These are phyloP conservation scores for Heliothis subflexa DNA, from an alignment of 1,140 invertebrate genomes.

Conservation along the genomic window DNA sequence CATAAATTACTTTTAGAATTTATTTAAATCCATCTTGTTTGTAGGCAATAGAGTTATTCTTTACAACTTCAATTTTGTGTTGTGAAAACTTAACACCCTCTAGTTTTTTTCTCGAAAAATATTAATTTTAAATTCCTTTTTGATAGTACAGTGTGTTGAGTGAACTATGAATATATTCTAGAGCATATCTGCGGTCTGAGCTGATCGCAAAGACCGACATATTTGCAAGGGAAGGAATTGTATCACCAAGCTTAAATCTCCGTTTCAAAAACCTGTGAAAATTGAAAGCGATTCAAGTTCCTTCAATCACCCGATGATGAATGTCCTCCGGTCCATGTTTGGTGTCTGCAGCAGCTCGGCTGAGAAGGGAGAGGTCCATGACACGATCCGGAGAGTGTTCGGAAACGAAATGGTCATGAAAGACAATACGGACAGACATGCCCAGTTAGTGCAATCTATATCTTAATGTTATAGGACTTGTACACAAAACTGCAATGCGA, in stretches of 20 bases:
- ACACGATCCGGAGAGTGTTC: slow-evolving; percentile 71
- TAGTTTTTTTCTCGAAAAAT: not conserved
- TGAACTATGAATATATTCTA: not conserved
- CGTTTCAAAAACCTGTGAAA: no score
- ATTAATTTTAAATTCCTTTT: not conserved
- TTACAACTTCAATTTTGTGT: not conserved
- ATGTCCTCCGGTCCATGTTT: slow-evolving; percentile 78
- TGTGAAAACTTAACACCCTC: not conserved
- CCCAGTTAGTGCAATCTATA: slow-evolving; percentile 62
- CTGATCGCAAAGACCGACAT: not conserved
- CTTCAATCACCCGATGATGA: slow-evolving; percentile 65
- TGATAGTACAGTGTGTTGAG: not conserved
- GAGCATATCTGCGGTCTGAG: not conserved
- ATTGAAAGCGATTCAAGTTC: no score
- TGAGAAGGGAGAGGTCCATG: slow-evolving; percentile 78
- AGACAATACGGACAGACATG: slow-evolving; percentile 72
- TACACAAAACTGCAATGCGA: no score
- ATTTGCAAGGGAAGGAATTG: no score
- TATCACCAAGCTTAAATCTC: no score
- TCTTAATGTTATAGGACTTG: not conserved
- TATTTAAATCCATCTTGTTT: not conserved
- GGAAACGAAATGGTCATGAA: slow-evolving; percentile 80
- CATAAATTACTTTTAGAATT: slow-evolving; percentile 16
- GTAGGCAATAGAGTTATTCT: not conserved
- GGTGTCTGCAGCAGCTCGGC: slow-evolving; percentile 75